phyloP scores from a whole-genome alignment of 35 echinoderm and acorn worm genomes.

The Chiridota heheva region DNA sequence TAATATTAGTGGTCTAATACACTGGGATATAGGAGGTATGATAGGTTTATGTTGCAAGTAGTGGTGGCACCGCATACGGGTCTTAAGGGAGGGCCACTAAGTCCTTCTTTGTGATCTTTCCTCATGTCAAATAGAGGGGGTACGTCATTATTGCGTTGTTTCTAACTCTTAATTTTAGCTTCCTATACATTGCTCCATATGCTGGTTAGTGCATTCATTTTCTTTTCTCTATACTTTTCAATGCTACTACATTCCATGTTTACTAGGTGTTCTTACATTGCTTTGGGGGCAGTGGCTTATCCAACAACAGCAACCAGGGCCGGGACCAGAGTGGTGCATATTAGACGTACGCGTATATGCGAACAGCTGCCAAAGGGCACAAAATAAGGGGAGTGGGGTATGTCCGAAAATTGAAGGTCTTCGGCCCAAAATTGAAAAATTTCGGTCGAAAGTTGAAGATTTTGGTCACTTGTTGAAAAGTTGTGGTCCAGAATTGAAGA shows the following conservation, averaged over 20 bases:
- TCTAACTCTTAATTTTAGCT: constrained; percentile 33
- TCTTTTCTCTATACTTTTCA: constrained; percentile 14
- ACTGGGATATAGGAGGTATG: constrained; percentile 26
- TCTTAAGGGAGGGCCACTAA: constrained; percentile 26
- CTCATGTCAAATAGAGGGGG: constrained; percentile 20
- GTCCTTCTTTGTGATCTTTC: constrained; percentile 32
- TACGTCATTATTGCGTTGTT: constrained; percentile 25
- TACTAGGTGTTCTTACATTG: constrained; percentile 24
- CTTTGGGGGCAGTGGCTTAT: too few species aligned
- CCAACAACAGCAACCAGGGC: too few species aligned
- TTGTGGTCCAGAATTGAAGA: too few species aligned
- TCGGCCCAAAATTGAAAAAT: too few species aligned
- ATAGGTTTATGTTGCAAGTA: constrained; percentile 25
- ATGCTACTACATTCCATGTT: constrained; percentile 19
- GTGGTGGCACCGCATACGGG: constrained; percentile 37
- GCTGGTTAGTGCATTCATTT: constrained; percentile 2
- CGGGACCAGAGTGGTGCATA: too few species aligned
- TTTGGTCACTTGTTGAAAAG: too few species aligned
- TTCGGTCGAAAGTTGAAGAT: too few species aligned
- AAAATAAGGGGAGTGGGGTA: too few species aligned
- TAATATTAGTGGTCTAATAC: constrained; percentile 16
- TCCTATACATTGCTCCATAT: constrained; percentile 13
- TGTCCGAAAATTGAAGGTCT: too few species aligned
- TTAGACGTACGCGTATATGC: too few species aligned
- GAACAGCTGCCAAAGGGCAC: too few species aligned